phyloP scores from a whole-genome alignment of 2,113 vertebrate species.

The Pogonocichla stellata region DNA sequence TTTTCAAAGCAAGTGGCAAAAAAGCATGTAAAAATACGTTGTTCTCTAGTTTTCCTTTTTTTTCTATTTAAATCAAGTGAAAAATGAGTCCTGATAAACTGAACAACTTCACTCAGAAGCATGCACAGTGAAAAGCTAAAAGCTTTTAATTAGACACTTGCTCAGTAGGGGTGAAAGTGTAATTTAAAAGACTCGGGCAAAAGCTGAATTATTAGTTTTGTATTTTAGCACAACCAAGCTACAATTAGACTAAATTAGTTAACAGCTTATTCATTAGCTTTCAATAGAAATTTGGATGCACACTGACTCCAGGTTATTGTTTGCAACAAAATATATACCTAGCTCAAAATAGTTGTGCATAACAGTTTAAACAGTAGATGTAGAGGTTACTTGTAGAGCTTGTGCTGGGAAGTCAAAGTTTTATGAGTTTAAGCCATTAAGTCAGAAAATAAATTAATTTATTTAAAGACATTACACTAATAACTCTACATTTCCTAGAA shows the following conservation, averaged over 20 bases:
- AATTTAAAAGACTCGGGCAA: conserved; percentile 71
- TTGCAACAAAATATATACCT: conserved; percentile 55
- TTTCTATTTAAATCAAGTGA: not conserved
- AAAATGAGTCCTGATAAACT: conserved; percentile 66
- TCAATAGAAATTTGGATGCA: conserved; percentile 65
- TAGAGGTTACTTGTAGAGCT: conserved; percentile 3
- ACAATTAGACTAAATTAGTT: conserved; percentile 76
- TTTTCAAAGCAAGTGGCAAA: conserved; percentile 37
- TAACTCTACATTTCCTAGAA: not conserved
- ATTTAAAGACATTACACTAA: not conserved
- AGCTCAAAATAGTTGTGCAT: conserved; percentile 4
- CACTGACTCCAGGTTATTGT: conserved; percentile 62
- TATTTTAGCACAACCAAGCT: conserved; percentile 70
- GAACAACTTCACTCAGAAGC: conserved; percentile 69
- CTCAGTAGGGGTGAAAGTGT: conserved; percentile 69
- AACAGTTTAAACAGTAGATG: conserved; percentile 30
- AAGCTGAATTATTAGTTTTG: conserved; percentile 66
- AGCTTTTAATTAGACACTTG: conserved; percentile 77
- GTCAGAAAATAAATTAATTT: not conserved
- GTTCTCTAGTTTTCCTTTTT: not conserved
- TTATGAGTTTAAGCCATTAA: conserved; percentile 8
- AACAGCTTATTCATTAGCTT: conserved; percentile 74
- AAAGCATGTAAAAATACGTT: not conserved
- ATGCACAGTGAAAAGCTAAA: conserved; percentile 64
- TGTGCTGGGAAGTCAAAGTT: conserved; percentile 31